These are phyloP conservation scores for Hippocampus barbouri DNA, from an alignment of 2,113 vertebrate species.

Conservation along the genomic window DNA sequence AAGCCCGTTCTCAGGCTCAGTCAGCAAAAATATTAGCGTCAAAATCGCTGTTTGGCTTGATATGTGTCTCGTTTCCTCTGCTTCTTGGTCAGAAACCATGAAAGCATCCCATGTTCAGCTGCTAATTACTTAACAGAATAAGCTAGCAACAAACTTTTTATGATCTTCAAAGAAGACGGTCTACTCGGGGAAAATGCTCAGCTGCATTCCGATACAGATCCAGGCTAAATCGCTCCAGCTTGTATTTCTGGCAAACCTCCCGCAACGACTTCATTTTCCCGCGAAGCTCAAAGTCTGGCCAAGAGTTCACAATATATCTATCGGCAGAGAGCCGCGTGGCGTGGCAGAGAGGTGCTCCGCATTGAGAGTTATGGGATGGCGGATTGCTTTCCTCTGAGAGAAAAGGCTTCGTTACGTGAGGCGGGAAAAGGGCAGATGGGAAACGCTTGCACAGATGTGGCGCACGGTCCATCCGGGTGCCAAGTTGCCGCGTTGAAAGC, in stretches of 20 bases:
- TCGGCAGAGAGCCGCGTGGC: slow-evolving; percentile 23
- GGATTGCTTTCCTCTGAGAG: slow-evolving; percentile 46
- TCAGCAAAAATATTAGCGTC: too few relatives aligned
- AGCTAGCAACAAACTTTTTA: too few relatives aligned
- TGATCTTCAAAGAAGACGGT: too few relatives aligned
- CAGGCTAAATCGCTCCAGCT: slow-evolving; percentile 57
- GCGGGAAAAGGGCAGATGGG: slow-evolving; percentile 53
- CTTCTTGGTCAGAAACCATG: too few relatives aligned
- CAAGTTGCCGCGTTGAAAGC: not conserved
- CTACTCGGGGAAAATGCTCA: not conserved
- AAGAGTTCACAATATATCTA: slow-evolving; percentile 29
- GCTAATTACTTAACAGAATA: too few relatives aligned
- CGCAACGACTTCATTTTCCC: slow-evolving; percentile 39
- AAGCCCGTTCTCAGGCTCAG: too few relatives aligned
- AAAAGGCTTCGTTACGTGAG: slow-evolving; percentile 60
- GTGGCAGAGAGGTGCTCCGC: slow-evolving; percentile 48
- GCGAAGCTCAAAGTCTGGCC: slow-evolving; percentile 46
- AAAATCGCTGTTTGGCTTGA: too few relatives aligned
- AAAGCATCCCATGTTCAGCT: too few relatives aligned
- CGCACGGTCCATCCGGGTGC: not conserved
- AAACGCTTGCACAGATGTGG: slow-evolving; percentile 63
- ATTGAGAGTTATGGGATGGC: slow-evolving; percentile 50
- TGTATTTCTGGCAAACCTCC: slow-evolving; percentile 54
- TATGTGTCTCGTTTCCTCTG: too few relatives aligned
- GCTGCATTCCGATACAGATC: slow-evolving; percentile 36